Conservation (phyloP, 2,888 invertebrate species). For the Salticus scenicus region DNA sequence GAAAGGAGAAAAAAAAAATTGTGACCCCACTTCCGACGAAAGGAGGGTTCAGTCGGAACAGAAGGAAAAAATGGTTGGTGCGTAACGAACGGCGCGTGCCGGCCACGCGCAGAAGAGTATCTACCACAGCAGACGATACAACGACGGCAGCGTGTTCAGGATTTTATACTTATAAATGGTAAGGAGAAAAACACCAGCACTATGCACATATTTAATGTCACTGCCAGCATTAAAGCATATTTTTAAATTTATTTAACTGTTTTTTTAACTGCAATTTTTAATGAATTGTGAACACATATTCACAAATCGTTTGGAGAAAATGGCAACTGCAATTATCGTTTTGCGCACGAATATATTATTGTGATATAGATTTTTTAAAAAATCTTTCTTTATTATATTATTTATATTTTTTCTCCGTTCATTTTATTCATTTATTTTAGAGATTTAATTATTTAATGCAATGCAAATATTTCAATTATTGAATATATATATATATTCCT, state of each 20-base stretch:
- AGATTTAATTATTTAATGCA: too few species aligned
- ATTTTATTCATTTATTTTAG: too few species aligned
- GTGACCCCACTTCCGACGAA: conserved; percentile 25
- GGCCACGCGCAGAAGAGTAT: conserved; percentile 53
- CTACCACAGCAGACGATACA: conserved; percentile 25
- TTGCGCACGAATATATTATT: too few species aligned
- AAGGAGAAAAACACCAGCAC: conserved; percentile 6
- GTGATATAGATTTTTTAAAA: too few species aligned
- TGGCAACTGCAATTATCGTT: too few species aligned
- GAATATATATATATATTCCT: too few species aligned
- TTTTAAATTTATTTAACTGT: neutral
- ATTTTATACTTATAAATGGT: conserved; percentile 22
- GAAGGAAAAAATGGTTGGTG: conserved; percentile 6
- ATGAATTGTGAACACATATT: too few species aligned
- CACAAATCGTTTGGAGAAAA: too few species aligned
- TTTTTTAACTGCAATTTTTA: too few species aligned
- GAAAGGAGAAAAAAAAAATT: neutral
- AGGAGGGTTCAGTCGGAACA: neutral
- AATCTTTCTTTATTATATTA: too few species aligned
- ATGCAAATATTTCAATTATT: too few species aligned
- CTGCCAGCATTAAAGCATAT: conserved; percentile 4
- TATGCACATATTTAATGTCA: neutral
- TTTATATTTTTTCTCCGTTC: too few species aligned
- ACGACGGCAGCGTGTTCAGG: neutral
- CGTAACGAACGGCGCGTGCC: conserved; percentile 66